Evolutionary conservation across 2,797 vertebrate species (phyloP), one percentile per base, ranked within the genome.

Genomic region (Poeciliopsis paucimaculata): DNA sequence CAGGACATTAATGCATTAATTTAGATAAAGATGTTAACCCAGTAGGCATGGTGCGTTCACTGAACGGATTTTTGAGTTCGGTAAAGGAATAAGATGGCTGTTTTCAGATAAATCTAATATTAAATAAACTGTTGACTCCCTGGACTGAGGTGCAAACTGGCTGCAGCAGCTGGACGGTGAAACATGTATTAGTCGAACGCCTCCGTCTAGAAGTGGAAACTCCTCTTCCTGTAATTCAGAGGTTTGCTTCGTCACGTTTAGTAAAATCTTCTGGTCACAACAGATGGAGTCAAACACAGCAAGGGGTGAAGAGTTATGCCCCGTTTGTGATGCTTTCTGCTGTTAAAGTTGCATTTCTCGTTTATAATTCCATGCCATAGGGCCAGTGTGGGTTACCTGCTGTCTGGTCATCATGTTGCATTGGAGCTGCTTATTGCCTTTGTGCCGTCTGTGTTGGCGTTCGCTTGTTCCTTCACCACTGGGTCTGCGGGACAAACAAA

Each of bases 371-470:
- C 10, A 5, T 23, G 36, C 39, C 16, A 68, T 0, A 53, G n/a
- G 49, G 49, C 49, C 49, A 23, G 1, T 0, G 45, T 12, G 66
- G 1, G 0, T 87, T 82, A 96, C 96, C 95, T 96, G 93, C 90
- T 95, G 88, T 94, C 89, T 92, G 93, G 86, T 89, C 82, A 95
- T 96, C 96, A 96, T 95, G 95, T 96, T 81, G 95, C 93, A 84
- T 95, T 95, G 82, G 96, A 95, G 92, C 94, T 93, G 91, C 94
- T 96, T 94, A 96, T 94, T 95, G 95, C 95, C 94, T 96, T 95
- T 85, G 94, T 93, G 90, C 94, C 91, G 81, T 95, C 95, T 78
- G 94, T 93, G 85, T 95, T 96, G 90, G 95, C 92, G 81, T 95
- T 94, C n/a, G 93, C 91, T 71, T 96, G 95, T 90, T 96, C 95